Evolutionary conservation across 2,797 vertebrate species (phyloP).

Genomic region (Pteropus rufus): DNA sequence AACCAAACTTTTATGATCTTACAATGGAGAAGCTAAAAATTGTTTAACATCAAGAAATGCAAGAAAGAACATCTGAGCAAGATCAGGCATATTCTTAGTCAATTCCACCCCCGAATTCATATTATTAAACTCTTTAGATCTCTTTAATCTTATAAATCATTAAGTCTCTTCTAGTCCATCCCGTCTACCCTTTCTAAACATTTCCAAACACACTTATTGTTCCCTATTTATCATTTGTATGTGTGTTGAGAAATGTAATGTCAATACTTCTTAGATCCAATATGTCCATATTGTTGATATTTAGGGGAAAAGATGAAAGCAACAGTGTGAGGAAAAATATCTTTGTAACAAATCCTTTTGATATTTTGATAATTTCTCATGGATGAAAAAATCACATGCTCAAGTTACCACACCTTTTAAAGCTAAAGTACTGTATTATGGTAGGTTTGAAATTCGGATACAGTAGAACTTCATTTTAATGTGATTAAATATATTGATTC

Average conservation of each 20-base stretch:
- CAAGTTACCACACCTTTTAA: neutral
- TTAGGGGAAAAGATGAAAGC: constrained; percentile 62
- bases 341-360: constrained; percentile 53
- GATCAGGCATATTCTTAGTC: constrained; percentile 36
- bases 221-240: constrained; percentile 51
- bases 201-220: constrained; percentile 66
- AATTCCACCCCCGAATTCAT: constrained; percentile 69
- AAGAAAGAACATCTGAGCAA: constrained; percentile 68
- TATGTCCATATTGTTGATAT: constrained; percentile 45
- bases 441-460: neutral
- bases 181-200: constrained; percentile 68
- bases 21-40: constrained; percentile 36
- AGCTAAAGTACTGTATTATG: neutral
- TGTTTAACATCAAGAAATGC: constrained; percentile 54
- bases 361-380: neutral
- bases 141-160: constrained; percentile 79
- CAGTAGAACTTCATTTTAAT: neutral
- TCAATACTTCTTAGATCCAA: neutral
- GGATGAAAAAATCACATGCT: neutral
- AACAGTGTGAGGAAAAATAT: neutral
- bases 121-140: constrained; percentile 73
- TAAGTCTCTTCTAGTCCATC: constrained; percentile 72
- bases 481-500: neutral
- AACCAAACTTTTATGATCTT: neutral
- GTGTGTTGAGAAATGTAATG: constrained; percentile 60